phyloP scores from a whole-genome alignment of 2,113 vertebrate genomes.

The Oncorhynchus nerka region DNA sequence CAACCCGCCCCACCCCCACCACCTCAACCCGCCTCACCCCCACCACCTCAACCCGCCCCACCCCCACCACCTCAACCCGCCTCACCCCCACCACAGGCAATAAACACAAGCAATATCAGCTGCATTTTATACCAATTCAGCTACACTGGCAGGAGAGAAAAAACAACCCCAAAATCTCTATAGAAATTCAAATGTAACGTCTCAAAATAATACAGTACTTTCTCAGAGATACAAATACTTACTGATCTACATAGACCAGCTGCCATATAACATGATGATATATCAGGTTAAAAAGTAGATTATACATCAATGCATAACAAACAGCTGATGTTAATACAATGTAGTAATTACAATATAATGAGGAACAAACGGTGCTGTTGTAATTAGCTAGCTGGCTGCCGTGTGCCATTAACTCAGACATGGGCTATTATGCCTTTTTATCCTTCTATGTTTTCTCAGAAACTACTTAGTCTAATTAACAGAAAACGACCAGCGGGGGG shows the following conservation, averaged over 20 bases:
- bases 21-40: too few relatives aligned
- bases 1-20: not conserved
- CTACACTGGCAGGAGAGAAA: too few relatives aligned
- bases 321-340: conserved; percentile 1
- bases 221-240: too few relatives aligned
- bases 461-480: not conserved
- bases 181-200: too few relatives aligned
- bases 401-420: not conserved
- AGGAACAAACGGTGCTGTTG: conserved; percentile 14
- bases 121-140: not conserved
- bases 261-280: too few relatives aligned
- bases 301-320: too few relatives aligned
- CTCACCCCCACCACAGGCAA: conserved; percentile 6
- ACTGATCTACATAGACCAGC: too few relatives aligned
- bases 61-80: not conserved
- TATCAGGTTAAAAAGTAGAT: too few relatives aligned
- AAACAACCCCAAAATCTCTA: too few relatives aligned
- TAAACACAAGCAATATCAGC: conserved; percentile 16
- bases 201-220: too few relatives aligned
- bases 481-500: not conserved
- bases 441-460: not conserved
- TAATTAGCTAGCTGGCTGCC: conserved; percentile 3
- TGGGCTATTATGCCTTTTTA: not conserved
- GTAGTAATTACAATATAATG: conserved; percentile 38
- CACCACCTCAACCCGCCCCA: not conserved